Evolutionary conservation across 2,113 vertebrate genomes (phyloP).

Genomic region (Amblyornis subalaris): DNA sequence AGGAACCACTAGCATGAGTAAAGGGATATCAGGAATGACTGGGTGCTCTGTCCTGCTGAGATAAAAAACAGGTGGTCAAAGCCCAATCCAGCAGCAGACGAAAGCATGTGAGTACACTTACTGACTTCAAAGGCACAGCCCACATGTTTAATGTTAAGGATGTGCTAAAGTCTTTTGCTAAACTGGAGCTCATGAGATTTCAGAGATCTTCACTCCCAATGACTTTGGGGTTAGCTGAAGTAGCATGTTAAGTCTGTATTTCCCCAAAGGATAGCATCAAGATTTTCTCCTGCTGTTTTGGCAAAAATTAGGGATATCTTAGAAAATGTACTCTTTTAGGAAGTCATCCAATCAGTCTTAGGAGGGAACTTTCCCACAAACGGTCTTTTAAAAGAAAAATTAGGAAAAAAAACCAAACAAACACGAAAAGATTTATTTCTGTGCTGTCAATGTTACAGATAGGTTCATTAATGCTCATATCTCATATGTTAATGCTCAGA

Average conservation of each 20-base stretch:
- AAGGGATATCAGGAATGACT: slow-evolving; percentile 14
- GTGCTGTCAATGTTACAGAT: background rate
- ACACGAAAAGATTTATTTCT: background rate
- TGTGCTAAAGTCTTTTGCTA: slow-evolving; percentile 51
- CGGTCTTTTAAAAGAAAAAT: background rate
- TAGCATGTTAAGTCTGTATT: background rate
- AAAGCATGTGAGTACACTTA: slow-evolving; percentile 54
- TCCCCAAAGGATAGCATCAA: background rate
- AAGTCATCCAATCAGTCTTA: background rate
- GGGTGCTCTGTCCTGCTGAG: slow-evolving; percentile 18
- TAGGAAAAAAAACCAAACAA: fast-evolving
- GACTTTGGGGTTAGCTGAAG: slow-evolving; percentile 28
- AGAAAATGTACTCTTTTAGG: background rate
- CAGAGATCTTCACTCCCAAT: slow-evolving; percentile 8
- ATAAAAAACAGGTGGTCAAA: slow-evolving; percentile 58
- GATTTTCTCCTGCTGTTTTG: background rate
- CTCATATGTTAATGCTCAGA: background rate
- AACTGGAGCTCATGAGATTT: slow-evolving; percentile 34
- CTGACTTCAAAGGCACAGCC: slow-evolving; percentile 41
- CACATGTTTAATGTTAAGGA: slow-evolving; percentile 64
- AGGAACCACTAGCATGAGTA: background rate
- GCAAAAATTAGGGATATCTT: background rate
- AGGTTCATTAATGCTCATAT: background rate
- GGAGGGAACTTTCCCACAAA: background rate
- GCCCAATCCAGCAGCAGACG: slow-evolving; percentile 31